Evolutionary conservation across 2,888 invertebrate species (phyloP).

Genomic region (Andrena flavipes): DNA sequence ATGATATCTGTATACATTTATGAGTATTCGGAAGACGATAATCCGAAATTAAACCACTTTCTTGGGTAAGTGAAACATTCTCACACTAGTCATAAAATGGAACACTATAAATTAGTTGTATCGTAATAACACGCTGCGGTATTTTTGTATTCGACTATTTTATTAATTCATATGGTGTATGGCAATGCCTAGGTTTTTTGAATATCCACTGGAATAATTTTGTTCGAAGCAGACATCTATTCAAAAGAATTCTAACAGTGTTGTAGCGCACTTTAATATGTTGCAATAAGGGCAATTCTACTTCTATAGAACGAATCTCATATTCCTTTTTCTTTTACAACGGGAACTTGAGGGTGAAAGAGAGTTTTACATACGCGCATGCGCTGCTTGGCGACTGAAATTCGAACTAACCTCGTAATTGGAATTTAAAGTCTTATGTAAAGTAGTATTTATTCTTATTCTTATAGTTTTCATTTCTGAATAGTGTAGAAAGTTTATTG

Average conservation of each 20-base stretch:
- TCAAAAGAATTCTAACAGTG: neutral
- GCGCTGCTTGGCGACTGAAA: constrained; percentile 35
- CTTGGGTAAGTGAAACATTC: neutral
- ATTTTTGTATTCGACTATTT: neutral
- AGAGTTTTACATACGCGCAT: constrained; percentile 26
- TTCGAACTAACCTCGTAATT: constrained; percentile 43
- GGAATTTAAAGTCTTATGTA: constrained; percentile 34
- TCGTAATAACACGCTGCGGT: neutral
- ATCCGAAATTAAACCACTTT: neutral
- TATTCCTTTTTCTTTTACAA: neutral
- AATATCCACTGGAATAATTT: neutral
- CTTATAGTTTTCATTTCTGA: neutral
- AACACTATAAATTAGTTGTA: neutral
- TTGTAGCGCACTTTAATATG: neutral
- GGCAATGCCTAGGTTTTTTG: neutral
- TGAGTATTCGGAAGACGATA: neutral
- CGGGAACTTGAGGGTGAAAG: constrained; percentile 16
- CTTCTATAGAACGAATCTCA: neutral
- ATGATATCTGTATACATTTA: neutral
- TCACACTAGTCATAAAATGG: neutral
- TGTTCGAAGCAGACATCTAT: neutral
- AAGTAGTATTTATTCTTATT: constrained; percentile 3
- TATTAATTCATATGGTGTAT: neutral
- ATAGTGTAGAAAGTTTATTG: neutral
- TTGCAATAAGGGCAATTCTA: neutral